Conservation (phyloP, 2,113 vertebrate genomes). For the Machaerirhynchus nigripectus region DNA sequence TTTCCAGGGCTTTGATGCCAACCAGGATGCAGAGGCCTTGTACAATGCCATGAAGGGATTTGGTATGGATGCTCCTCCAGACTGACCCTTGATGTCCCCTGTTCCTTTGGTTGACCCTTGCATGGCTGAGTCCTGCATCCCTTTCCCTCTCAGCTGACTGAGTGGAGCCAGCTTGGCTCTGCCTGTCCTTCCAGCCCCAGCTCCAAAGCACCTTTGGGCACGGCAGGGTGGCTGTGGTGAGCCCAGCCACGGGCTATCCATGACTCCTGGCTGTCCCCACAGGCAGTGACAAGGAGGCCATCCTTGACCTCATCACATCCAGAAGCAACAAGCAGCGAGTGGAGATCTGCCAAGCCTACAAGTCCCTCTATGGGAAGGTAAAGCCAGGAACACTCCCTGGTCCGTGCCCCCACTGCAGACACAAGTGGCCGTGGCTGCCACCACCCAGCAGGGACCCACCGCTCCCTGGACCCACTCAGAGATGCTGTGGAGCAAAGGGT, state of each 20-base stretch:
- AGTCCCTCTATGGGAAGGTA: constrained; percentile 92
- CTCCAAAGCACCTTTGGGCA: not conserved
- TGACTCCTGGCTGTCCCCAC: not conserved
- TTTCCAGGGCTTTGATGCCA: constrained; percentile 81
- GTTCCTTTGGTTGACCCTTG: not conserved
- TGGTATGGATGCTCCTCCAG: constrained; percentile 70
- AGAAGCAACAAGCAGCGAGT: constrained; percentile 90
- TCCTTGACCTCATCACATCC: constrained; percentile 88
- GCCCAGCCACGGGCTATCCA: not conserved
- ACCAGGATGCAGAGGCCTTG: constrained; percentile 85
- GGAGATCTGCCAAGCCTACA: constrained; percentile 86
- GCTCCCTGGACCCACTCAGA: not conserved
- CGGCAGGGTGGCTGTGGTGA: not conserved
- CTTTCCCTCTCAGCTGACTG: not conserved
- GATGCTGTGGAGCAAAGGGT: not conserved
- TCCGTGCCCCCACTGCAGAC: rapidly evolving
- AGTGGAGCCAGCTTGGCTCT: not conserved
- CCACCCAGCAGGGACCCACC: not conserved
- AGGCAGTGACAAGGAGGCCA: constrained; percentile 97
- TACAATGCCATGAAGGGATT: constrained; percentile 97
- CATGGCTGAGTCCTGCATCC: not conserved
- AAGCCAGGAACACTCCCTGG: not conserved
- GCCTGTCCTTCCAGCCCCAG: not conserved
- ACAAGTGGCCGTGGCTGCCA: not conserved
- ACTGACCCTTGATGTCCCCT: not conserved